Conservation (phyloP, 23 tunicate species). For the Styela clava region DNA sequence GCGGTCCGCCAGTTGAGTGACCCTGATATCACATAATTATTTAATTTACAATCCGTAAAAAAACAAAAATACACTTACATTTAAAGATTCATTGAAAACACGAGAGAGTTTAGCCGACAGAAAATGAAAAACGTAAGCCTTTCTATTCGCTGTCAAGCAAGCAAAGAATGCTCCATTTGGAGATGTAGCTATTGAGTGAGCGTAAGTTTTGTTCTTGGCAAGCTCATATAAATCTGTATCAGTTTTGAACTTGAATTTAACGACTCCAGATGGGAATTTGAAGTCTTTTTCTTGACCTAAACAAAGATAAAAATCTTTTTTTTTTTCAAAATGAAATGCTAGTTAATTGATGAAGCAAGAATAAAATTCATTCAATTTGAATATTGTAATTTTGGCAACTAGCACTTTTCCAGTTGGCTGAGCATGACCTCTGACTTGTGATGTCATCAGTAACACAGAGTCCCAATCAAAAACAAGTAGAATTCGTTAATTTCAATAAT, state of each 20-base stretch:
- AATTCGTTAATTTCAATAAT: too few relatives aligned
- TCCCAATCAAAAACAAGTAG: too few relatives aligned
- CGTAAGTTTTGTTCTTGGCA: conserved; percentile 61
- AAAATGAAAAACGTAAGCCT: conserved; percentile 71
- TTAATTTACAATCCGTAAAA: too few relatives aligned
- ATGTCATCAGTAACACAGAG: too few relatives aligned
- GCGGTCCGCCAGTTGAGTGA: too few relatives aligned
- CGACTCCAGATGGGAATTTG: conserved; percentile 41
- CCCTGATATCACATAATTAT: too few relatives aligned
- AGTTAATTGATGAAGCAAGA: too few relatives aligned
- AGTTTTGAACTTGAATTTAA: conserved; percentile 80
- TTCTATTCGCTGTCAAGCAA: conserved; percentile 49
- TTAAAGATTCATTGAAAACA: conserved; percentile 76
- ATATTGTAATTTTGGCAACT: too few relatives aligned
- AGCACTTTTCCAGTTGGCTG: too few relatives aligned
- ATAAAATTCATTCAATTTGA: too few relatives aligned
- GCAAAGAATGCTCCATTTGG: conserved; percentile 71
- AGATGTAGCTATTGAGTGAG: conserved; percentile 55
- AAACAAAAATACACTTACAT: conserved; percentile 27
- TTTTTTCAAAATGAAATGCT: neutral
- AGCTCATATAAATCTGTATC: conserved; percentile 92
- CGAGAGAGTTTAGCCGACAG: conserved; percentile 72
- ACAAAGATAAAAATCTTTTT: neutral
- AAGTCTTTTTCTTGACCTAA: conserved; percentile 65
- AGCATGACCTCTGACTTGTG: too few relatives aligned